phyloP scores from a whole-genome alignment of 2,113 vertebrate genomes.

The Dasyurus viverrinus region DNA sequence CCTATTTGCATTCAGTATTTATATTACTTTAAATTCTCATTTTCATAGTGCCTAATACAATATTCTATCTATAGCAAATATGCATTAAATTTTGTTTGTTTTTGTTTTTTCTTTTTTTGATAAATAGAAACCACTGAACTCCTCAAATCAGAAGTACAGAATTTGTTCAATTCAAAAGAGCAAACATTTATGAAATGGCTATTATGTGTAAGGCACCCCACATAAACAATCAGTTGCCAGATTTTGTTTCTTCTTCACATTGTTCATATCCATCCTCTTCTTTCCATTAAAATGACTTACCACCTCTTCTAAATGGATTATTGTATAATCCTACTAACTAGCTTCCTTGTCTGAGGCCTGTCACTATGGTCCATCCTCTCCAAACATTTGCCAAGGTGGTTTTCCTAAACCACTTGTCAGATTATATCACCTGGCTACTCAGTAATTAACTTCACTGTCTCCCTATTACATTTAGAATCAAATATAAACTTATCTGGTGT shows the following conservation, averaged over 20 bases:
- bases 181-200: neutral
- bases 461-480: neutral
- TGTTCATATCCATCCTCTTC: neutral
- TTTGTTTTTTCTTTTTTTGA: neutral
- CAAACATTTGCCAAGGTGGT: neutral
- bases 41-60: conserved; percentile 12
- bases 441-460: neutral
- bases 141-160: neutral
- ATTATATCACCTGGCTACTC: neutral
- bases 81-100: neutral
- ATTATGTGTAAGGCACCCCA: neutral
- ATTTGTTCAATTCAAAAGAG: neutral
- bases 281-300: neutral
- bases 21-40: conserved; percentile 25
- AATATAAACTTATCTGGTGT: neutral
- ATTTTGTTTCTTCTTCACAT: neutral
- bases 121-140: neutral
- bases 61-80: neutral
- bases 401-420: neutral
- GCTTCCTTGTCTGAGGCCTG: neutral
- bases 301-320: neutral
- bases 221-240: neutral
- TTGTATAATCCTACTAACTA: neutral
- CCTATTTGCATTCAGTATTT: neutral
- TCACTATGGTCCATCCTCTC: neutral